These are phyloP conservation scores for Diadumene lineata DNA, from an alignment of 92 coral and sea anemone genomes.

Conservation along the genomic window DNA sequence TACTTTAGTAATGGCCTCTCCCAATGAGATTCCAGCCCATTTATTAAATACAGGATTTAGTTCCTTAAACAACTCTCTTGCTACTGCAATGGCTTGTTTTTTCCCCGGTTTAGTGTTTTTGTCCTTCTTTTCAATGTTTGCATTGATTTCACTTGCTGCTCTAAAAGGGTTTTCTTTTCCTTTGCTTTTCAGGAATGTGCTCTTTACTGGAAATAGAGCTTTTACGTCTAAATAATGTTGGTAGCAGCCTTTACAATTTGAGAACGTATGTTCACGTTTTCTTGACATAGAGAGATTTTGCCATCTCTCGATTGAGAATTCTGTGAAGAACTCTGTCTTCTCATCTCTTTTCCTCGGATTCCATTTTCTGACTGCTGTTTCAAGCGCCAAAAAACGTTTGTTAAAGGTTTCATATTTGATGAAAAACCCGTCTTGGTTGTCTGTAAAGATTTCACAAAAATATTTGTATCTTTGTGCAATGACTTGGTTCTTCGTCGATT, in stretches of 20 bases:
- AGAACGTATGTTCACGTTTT: constrained; percentile 39
- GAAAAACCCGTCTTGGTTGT: too few relatives aligned
- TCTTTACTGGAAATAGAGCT: constrained; percentile 45
- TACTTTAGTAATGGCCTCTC: constrained; percentile 44
- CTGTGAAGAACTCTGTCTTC: constrained; percentile 19
- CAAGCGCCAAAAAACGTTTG: too few relatives aligned
- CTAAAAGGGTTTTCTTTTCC: constrained; percentile 39
- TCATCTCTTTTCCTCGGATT: constrained; percentile 33
- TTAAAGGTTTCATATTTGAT: too few relatives aligned
- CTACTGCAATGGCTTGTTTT: too few relatives aligned
- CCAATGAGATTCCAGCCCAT: constrained; percentile 29
- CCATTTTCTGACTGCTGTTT: constrained; percentile 32
- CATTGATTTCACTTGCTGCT: constrained; percentile 32
- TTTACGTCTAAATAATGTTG: constrained; percentile 19
- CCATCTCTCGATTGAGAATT: constrained; percentile 37
- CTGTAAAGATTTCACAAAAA: too few relatives aligned
- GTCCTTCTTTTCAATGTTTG: too few relatives aligned
- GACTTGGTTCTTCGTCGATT: too few relatives aligned
- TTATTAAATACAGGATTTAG: constrained; percentile 27
- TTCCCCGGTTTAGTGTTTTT: too few relatives aligned
- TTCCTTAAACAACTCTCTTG: constrained; percentile 21
- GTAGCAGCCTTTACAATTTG: constrained; percentile 50
- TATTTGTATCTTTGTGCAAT: too few relatives aligned
- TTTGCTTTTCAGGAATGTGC: constrained; percentile 36
- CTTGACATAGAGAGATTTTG: constrained; percentile 20